phyloP scores from a whole-genome alignment of 92 coral and sea anemone genomes.

The Plumapathes pennacea region DNA sequence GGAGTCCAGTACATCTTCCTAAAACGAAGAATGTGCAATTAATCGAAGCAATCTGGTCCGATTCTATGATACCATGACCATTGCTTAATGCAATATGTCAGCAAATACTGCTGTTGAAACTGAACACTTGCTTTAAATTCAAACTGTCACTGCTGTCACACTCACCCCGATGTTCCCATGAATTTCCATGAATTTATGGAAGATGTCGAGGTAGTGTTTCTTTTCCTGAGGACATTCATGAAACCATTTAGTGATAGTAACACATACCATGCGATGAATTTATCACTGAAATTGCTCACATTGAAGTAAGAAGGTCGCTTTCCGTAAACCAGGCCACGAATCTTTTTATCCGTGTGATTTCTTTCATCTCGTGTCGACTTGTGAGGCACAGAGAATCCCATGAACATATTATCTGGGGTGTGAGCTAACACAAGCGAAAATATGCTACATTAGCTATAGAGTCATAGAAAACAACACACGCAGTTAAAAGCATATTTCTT shows the following conservation, averaged over 20 bases:
- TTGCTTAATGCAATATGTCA: too few species aligned
- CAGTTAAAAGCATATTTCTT: too few species aligned
- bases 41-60: too few species aligned
- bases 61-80: too few species aligned
- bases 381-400: constrained; percentile 83
- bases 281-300: neutral
- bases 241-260: neutral
- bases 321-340: constrained; percentile 77
- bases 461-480: neutral
- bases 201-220: constrained; percentile 48
- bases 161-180: constrained; percentile 51
- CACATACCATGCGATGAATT: neutral
- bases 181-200: constrained; percentile 59
- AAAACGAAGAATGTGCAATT: too few species aligned
- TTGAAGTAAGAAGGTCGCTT: constrained; percentile 47
- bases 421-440: constrained; percentile 51
- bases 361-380: constrained; percentile 4
- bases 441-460: neutral
- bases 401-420: constrained; percentile 88
- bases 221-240: constrained; percentile 37
- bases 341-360: constrained; percentile 15
- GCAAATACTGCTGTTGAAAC: too few species aligned
- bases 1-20: too few species aligned
- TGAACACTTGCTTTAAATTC: too few species aligned
- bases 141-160: too few species aligned